Conservation (phyloP, 2,113 vertebrate species). For the Genyomyrus donnyi region DNA sequence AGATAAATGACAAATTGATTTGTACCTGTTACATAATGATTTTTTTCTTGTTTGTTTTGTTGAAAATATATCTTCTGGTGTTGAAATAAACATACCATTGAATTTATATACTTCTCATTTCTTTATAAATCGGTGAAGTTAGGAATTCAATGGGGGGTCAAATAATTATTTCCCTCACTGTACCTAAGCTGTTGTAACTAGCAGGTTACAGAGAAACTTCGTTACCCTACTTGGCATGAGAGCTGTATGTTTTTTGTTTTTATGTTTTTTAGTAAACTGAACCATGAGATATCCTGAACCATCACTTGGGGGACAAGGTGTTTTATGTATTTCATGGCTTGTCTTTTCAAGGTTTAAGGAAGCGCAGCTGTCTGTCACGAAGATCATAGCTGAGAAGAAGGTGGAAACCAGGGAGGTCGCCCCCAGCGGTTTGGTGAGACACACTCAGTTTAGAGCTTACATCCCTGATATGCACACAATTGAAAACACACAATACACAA, state of each 20-base stretch:
- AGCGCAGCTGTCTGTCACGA: slow-evolving; percentile 80
- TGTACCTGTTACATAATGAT: too few species aligned
- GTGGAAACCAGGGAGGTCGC: slow-evolving; percentile 88
- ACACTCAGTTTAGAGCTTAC: background rate
- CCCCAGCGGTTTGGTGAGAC: slow-evolving; percentile 81
- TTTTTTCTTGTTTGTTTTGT: too few species aligned
- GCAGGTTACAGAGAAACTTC: background rate
- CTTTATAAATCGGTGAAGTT: too few species aligned
- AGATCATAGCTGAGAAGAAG: slow-evolving; percentile 86
- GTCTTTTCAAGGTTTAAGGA: slow-evolving; percentile 69
- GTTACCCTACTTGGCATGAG: background rate
- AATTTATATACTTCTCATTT: too few species aligned
- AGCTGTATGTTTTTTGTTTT: background rate
- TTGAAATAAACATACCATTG: too few species aligned
- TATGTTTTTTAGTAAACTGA: background rate
- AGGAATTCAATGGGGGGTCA: too few species aligned
- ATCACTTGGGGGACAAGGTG: background rate
- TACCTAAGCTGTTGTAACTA: background rate
- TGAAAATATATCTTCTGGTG: too few species aligned
- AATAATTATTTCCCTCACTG: too few species aligned
- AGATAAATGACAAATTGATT: too few species aligned
- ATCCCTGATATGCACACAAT: background rate
- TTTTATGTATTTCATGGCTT: background rate
- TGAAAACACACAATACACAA: background rate
- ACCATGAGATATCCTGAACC: background rate